Base-by-base conservation (phyloP, 1,140 invertebrate genomes). In the Diplogasteroides magnus region DNA sequence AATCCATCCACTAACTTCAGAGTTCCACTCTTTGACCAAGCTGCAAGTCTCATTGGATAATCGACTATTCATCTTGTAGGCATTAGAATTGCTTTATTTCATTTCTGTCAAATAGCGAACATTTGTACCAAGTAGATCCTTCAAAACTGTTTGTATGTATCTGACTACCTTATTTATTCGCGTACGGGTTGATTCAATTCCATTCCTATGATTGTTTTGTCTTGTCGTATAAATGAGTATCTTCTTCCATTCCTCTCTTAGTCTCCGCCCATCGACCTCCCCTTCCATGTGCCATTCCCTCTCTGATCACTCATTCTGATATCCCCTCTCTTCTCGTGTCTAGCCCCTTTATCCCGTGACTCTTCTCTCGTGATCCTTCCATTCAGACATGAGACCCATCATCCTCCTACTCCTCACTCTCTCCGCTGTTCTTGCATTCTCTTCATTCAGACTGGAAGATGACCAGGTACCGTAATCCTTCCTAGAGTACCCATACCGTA, bases 1-100 rank as follows among this genome's bases (percentile, higher is more conserved):
- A 59, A 57, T 0, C 28, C 25, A 6, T 31, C 62, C n/a, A 55
- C 31, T 32, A 69, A 69, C 48, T 71, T 64, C 27, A 61, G 65
- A 59, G 57, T 71, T 32, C 69, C 69, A 11, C 69, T 71, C 3
- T 65, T 71, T 15, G 64, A 65, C 28, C 62, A 64, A 48, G 69
- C 69, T 2, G 69, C 69, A 11, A 19, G 37, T 11, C 19, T 48
- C 6, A 48, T 48, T 48, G 37, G 37, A 48, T 48, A 48, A 19
- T 11, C n/a, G n/a, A n/a, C n/a, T n/a, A n/a, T n/a, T n/a, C n/a
- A n/a, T n/a, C n/a, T n/a, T n/a, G n/a, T n/a, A n/a, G n/a, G n/a
- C n/a, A n/a, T n/a, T n/a, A n/a, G n/a, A n/a, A n/a, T n/a, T n/a
- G n/a, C n/a, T n/a, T n/a, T n/a, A n/a, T n/a, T n/a, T n/a, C n/a